Conservation (phyloP, 2,113 vertebrate species). For the Ammospiza caudacuta region DNA sequence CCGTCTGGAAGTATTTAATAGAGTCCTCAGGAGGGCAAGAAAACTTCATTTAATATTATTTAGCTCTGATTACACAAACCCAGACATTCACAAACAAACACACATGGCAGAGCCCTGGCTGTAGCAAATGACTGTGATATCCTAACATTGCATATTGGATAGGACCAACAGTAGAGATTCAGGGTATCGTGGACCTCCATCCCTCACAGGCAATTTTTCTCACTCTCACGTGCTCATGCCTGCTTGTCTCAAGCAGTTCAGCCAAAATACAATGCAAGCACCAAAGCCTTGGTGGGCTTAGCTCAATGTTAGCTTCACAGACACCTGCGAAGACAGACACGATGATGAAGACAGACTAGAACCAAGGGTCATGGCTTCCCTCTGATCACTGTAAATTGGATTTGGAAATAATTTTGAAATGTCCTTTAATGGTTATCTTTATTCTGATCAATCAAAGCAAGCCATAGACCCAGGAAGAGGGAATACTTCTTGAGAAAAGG, state of each 20-base stretch:
- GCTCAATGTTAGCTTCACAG: not conserved
- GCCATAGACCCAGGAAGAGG: not conserved
- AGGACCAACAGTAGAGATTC: slow-evolving; percentile 13
- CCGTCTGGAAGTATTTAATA: slow-evolving; percentile 72
- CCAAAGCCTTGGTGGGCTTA: not conserved
- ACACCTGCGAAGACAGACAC: not conserved
- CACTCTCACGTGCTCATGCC: not conserved
- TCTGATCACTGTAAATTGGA: not conserved
- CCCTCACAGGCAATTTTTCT: not conserved
- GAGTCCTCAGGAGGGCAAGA: slow-evolving; percentile 74
- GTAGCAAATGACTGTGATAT: slow-evolving; percentile 41
- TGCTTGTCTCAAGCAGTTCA: not conserved
- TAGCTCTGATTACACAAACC: slow-evolving; percentile 75
- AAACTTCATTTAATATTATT: slow-evolving; percentile 76
- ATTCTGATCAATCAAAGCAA: not conserved
- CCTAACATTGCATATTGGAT: slow-evolving; percentile 20
- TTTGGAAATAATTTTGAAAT: not conserved
- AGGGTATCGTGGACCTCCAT: not conserved
- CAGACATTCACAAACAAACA: not conserved
- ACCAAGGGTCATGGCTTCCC: not conserved
- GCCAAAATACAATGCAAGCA: slow-evolving; percentile 7
- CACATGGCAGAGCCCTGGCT: slow-evolving; percentile 54
- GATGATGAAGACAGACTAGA: not conserved
- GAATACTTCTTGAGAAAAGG: not conserved
- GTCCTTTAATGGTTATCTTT: not conserved